Percentiles rank a stretch among this genome's conserved stretches.
phyloP scores from a whole-genome alignment of 2,888 invertebrate genomes.

The Hymenopus coronatus region DNA sequence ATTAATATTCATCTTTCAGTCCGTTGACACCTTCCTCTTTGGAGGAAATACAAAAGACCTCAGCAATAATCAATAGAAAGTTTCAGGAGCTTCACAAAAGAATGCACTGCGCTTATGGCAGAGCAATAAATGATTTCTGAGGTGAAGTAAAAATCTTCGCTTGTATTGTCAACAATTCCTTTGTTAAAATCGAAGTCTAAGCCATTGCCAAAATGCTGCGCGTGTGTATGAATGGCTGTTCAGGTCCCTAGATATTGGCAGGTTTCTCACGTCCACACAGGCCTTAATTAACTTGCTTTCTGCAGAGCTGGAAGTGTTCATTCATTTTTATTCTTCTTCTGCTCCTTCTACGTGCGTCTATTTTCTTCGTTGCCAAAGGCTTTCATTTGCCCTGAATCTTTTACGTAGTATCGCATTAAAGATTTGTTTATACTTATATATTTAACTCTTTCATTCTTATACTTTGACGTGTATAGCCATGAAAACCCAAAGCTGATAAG shows the following conservation, averaged over 20 bases:
- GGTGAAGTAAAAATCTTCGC: background rate
- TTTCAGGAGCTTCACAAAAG: background rate
- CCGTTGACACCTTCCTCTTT: background rate
- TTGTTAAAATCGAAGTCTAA: background rate
- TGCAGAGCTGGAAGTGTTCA: no score
- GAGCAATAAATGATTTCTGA: background rate
- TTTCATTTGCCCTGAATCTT: no score
- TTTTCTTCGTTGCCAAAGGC: no score
- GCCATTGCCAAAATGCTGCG: background rate
- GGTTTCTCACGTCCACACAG: background rate
- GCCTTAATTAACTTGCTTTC: background rate
- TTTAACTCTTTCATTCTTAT: no score
- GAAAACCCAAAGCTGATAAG: no score
- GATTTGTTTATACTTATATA: no score
- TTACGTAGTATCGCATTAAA: no score
- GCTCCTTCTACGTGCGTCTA: no score
- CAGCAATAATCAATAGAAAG: background rate
- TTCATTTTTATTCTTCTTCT: no score
- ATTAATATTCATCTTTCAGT: background rate
- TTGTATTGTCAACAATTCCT: background rate
- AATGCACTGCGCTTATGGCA: background rate
- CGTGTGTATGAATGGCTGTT: background rate
- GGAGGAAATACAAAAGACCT: background rate
- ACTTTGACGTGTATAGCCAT: no score
- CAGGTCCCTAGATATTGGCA: background rate